These are phyloP conservation scores for Napeogenes sylphis DNA, from an alignment of 2,888 invertebrate species.

Conservation along the genomic window DNA sequence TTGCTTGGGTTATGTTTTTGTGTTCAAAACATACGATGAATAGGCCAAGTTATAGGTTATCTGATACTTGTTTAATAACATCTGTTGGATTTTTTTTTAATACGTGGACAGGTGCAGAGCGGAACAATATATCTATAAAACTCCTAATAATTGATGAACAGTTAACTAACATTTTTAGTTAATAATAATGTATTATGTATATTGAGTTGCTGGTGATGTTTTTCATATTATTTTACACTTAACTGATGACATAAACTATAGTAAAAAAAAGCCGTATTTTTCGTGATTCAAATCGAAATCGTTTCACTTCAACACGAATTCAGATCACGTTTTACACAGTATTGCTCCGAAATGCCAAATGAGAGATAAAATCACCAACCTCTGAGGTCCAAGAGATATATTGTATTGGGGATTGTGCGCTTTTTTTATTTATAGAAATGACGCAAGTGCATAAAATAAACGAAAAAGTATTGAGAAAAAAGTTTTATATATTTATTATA, in stretches of 20 bases:
- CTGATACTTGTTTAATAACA: slow-evolving; percentile 6
- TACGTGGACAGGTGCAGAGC: slow-evolving; percentile 22
- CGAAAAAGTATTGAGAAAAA: too few relatives aligned
- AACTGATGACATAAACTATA: not conserved
- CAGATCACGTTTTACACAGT: slow-evolving; percentile 22
- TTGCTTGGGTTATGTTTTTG: slow-evolving; percentile 35
- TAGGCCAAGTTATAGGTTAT: slow-evolving; percentile 17
- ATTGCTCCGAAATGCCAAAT: slow-evolving; percentile 25
- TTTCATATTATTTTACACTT: not conserved
- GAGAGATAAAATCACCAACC: slow-evolving; percentile 23
- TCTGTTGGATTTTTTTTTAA: slow-evolving; percentile 12
- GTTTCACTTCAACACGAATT: slow-evolving; percentile 22
- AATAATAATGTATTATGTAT: too few relatives aligned
- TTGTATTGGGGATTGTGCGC: not conserved
- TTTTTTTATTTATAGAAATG: slow-evolving; percentile 1
- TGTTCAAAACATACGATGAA: slow-evolving; percentile 29
- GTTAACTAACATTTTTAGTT: not conserved
- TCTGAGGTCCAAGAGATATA: slow-evolving; percentile 4
- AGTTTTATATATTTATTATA: too few relatives aligned
- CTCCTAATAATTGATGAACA: slow-evolving; percentile 14
- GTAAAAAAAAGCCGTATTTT: not conserved
- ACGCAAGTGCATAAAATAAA: too few relatives aligned
- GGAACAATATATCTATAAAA: slow-evolving; percentile 17
- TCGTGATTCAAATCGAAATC: slow-evolving; percentile 10
- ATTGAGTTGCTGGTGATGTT: too few relatives aligned